These are phyloP conservation scores for Clarias fuscus DNA, from an alignment of 2,797 vertebrate species.

Conservation along the genomic window DNA sequence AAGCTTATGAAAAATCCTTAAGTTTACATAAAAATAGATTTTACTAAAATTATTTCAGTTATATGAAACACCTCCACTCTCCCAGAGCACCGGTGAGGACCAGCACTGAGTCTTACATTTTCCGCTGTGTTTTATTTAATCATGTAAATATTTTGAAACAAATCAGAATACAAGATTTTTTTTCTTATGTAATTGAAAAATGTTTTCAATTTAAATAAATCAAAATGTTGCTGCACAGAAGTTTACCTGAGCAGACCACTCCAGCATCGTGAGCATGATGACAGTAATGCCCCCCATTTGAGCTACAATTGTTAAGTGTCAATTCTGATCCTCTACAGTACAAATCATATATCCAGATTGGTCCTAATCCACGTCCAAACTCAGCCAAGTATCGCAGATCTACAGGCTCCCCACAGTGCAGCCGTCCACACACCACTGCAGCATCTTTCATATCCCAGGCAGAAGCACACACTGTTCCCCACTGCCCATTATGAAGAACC, in stretches of 20 bases:
- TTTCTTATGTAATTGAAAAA: no score
- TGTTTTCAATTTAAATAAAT: no score
- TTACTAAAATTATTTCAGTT: no score
- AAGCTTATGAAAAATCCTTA: no score
- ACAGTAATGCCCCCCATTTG: not conserved
- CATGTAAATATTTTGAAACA: no score
- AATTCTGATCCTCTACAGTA: no score
- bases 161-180: no score
- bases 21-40: no score
- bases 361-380: no score
- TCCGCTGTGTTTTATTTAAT: not conserved
- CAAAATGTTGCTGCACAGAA: no score
- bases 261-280: not conserved
- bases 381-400: not conserved
- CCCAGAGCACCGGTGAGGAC: not conserved
- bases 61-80: not conserved
- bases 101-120: not conserved
- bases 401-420: not conserved
- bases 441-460: not conserved
- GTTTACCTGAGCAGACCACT: conserved; percentile 5
- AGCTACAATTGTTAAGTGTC: not conserved
- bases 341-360: no score
- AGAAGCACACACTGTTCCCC: conserved; percentile 21
- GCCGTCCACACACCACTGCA: conserved; percentile 11
- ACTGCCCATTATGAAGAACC: conserved; percentile 13